phyloP scores from a whole-genome alignment of 92 coral and sea anemone species.

The Nematostella vectensis region DNA sequence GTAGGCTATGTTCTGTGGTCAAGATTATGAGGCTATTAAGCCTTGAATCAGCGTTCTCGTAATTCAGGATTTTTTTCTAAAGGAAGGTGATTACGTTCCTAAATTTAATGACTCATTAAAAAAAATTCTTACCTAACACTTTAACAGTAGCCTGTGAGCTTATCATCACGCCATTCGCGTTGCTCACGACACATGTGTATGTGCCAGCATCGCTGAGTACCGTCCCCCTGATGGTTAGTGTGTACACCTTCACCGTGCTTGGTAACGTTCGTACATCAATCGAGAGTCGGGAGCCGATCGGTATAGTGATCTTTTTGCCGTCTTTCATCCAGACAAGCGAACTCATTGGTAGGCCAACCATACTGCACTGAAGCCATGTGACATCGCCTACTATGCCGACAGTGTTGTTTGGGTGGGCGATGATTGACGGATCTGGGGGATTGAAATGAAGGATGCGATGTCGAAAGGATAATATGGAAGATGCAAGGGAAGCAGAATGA shows the following conservation, averaged over 20 bases:
- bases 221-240: slow-evolving; percentile 19
- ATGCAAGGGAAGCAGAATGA: background rate
- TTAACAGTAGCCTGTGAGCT: slow-evolving; percentile 29
- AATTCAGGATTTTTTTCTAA: too few species aligned
- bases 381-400: slow-evolving; percentile 25
- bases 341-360: slow-evolving; percentile 28
- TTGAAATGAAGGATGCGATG: background rate
- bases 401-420: slow-evolving; percentile 39
- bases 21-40: too few species aligned
- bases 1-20: too few species aligned
- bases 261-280: background rate
- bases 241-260: slow-evolving; percentile 8
- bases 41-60: too few species aligned
- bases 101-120: too few species aligned
- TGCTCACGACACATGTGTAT: slow-evolving; percentile 42
- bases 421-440: slow-evolving; percentile 64
- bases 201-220: slow-evolving; percentile 26
- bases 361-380: slow-evolving; percentile 42
- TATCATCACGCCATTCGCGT: slow-evolving; percentile 14
- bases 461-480: background rate
- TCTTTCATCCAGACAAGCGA: slow-evolving; percentile 50
- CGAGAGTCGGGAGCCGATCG: slow-evolving; percentile 1
- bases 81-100: too few species aligned
- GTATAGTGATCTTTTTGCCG: slow-evolving; percentile 16
- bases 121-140: too few species aligned